Evolutionary conservation across 2,113 vertebrate species (phyloP), one percentile per base, ranked within the genome.

Genomic region (Brachirus orientalis): DNA sequence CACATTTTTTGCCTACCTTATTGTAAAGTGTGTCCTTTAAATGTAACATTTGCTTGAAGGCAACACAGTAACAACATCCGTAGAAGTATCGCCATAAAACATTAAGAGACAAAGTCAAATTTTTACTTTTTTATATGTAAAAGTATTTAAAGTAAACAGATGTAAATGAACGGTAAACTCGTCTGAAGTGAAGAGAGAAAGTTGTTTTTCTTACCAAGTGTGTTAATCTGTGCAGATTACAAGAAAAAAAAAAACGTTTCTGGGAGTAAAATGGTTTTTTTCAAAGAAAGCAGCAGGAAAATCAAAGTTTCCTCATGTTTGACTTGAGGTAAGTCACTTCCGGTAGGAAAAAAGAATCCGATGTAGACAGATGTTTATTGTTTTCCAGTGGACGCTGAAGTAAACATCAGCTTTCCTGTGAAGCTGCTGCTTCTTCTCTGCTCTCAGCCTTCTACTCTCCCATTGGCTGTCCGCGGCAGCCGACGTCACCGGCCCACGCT

Each of bases 141-240:
- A 28, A 28, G 28, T 28, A 28, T 28, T 1, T 3, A 28, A 28
- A 28, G 28, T 28, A 28, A 28, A 6, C 28, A 28, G 28, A 28
- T 28, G 28, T 28, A 28, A 28, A 28, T 28, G 6, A 28, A 28
- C 3, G 6, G 28, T 6, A 28, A 6, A 28, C 6, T 28, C 28
- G 3, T 28, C 28, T 28, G 3, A 4, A 28, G 28, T 2, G 28
- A 28, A 47, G n/a, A 54, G 19, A 70, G 18, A 18, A 55, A 28
- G 16, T 7, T 11, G 22, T 8, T 20, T n/a, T 77, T 87, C 88
- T 82, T 88, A 86, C 86, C 17, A 66, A n/a, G 18, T 62, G 10
- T 61, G 35, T 65, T 51, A 68, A 33, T 63, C 55, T 73, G 11
- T 50, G 67, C 8, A 76, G 37, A 75, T 54, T 1, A 64, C 28